phyloP scores from a whole-genome alignment of 2,113 vertebrate species.

The Callionymus lyra region DNA sequence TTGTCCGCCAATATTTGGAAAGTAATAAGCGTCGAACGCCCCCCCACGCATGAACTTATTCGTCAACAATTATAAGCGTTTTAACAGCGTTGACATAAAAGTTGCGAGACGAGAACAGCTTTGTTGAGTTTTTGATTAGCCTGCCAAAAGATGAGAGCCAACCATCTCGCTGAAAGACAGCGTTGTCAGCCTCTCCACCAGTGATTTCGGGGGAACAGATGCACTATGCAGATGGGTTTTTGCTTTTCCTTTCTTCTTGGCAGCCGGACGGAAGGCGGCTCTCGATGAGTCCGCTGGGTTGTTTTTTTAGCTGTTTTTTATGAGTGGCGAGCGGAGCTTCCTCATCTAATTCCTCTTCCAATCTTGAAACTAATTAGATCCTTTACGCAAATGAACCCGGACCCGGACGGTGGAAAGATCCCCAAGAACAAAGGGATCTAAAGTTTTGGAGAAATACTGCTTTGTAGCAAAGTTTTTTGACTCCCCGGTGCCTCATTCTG shows the following conservation, averaged over 20 bases:
- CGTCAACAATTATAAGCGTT: too few species aligned
- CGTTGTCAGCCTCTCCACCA: conserved; percentile 22
- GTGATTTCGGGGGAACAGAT: conserved; percentile 45
- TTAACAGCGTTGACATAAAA: conserved; percentile 2
- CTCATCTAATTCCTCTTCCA: too few species aligned
- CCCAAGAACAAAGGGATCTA: too few species aligned
- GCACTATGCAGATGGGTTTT: conserved; percentile 49
- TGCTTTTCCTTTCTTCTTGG: conserved; percentile 43
- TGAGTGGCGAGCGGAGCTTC: too few species aligned
- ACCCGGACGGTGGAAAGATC: too few species aligned
- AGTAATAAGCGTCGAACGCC: not conserved
- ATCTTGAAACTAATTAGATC: too few species aligned
- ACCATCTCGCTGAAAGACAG: conserved; percentile 20
- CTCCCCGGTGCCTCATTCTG: too few species aligned
- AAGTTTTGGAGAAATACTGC: too few species aligned
- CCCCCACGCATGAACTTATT: not conserved
- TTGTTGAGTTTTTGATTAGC: conserved; percentile 7
- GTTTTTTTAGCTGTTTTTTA: conserved; percentile 6
- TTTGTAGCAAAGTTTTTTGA: too few species aligned
- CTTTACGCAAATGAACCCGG: too few species aligned
- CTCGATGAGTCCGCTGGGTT: conserved; percentile 26
- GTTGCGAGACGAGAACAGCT: conserved; percentile 14
- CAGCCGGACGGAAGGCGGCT: conserved; percentile 28
- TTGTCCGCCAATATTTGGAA: too few species aligned
- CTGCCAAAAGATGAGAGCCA: conserved; percentile 26